Conservation (phyloP, 1,140 invertebrate genomes). For the Megathymus violae region DNA sequence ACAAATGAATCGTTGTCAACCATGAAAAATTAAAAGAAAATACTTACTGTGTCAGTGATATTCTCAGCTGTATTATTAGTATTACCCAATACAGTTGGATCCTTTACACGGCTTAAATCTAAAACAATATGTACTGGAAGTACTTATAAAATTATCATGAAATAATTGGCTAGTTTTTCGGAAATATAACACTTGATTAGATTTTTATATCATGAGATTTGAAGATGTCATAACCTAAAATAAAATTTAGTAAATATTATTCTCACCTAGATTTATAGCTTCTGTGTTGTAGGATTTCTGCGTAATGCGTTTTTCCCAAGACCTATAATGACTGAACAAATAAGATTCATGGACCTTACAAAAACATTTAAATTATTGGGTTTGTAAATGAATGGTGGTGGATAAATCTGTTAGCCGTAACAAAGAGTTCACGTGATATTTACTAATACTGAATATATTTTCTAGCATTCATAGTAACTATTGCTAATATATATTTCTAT, state of each 20-base stretch:
- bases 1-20: not conserved
- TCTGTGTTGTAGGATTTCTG: slow-evolving; percentile 33
- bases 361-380: not conserved
- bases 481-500: not conserved
- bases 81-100: not conserved
- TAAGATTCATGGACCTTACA: slow-evolving; percentile 2
- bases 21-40: not conserved
- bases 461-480: not conserved
- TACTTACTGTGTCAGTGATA: not conserved
- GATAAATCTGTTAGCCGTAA: not conserved
- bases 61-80: not conserved
- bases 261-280: slow-evolving; percentile 8
- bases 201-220: too few relatives aligned
- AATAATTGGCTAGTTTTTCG: too few relatives aligned
- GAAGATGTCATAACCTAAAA: not conserved
- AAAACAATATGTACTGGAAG: too few relatives aligned
- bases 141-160: too few relatives aligned
- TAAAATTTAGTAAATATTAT: slow-evolving; percentile 1
- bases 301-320: slow-evolving; percentile 50
- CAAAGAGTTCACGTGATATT: not conserved
- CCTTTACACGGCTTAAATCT: not conserved
- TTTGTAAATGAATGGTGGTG: not conserved
- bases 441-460: not conserved
- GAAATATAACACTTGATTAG: too few relatives aligned
- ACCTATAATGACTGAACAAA: slow-evolving; percentile 38